Evolutionary conservation across 2,888 invertebrate genomes (phyloP), one percentile per base, ranked within the genome.

Genomic region (Eupithecia vulgata): DNA sequence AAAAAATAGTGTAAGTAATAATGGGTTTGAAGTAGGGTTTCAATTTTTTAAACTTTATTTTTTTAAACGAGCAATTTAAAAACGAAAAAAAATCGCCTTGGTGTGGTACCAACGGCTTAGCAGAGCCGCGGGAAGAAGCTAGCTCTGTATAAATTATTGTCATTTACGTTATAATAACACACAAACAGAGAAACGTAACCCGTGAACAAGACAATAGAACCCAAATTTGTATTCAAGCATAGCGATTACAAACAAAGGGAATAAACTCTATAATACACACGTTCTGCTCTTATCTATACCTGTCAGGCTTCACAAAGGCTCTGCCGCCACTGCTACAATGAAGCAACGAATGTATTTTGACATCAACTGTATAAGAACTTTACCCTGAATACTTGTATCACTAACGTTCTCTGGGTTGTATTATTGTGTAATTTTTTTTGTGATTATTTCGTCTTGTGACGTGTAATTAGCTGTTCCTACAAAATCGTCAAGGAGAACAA

Each of bases 141-240:
- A 57, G 57, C 25, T 25, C 57, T 5, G 13, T 57, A 57, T 57
- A 57, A 25, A 25, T 57, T 57, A 4, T 57, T 57, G 57, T 57
- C 57, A 25, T 57, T 57, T 25, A 21, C 21, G 21, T n/a, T 48
- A 48, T 48, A 48, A 48, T n/a, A n/a, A 48, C 48, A 42, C 0
- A 21, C 52, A 52, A n/a, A 52, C 52, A 57, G 57, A 52, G 13
- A 13, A 57, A 57, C 57, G 48, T 21, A 52, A 30, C 68, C 62
- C 59, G 48, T 40, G 34, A 68, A 40, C 66, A 61, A 72, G 67
- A 76, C 78, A 78, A 78, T 76, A 75, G 71, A 37, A 17, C 34
- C 67, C 13, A 67, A 76, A 76, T 75, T 76, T 73, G 75, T 76
- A 76, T 78, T 78, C 75, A 75, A 72, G 73, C 71, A 70, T 69